phyloP scores from a whole-genome alignment of 2,797 vertebrate genomes.

The Catostomus latipinnis region DNA sequence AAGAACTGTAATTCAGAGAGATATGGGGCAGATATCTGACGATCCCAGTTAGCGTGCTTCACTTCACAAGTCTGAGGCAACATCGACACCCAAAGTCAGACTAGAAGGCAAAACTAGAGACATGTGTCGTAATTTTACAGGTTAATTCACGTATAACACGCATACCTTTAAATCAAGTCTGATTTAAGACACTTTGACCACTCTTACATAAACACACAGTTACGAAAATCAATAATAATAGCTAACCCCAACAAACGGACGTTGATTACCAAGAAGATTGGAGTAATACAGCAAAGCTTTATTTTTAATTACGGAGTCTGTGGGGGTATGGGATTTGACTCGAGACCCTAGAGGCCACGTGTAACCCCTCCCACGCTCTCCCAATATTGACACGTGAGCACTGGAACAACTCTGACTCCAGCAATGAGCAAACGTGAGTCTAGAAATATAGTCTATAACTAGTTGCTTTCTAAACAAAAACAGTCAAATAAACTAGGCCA shows the following conservation, averaged over 20 bases:
- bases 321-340: neutral
- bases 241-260: neutral
- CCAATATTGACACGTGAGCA: conserved; percentile 75
- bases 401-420: conserved; percentile 21
- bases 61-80: no score
- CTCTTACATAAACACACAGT: no score
- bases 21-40: no score
- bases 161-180: no score
- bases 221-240: neutral
- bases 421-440: neutral
- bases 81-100: no score
- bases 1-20: no score
- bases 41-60: no score
- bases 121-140: no score
- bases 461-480: neutral
- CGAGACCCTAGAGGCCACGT: conserved; percentile 65
- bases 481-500: neutral
- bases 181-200: no score
- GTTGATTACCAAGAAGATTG: neutral
- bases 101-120: no score
- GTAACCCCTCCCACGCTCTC: conserved; percentile 64
- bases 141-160: no score
- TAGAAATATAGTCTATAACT: neutral
- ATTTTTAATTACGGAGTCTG: neutral
- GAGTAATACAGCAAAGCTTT: neutral